Conservation (phyloP, 2,113 vertebrate genomes). For the Arvicanthis niloticus region DNA sequence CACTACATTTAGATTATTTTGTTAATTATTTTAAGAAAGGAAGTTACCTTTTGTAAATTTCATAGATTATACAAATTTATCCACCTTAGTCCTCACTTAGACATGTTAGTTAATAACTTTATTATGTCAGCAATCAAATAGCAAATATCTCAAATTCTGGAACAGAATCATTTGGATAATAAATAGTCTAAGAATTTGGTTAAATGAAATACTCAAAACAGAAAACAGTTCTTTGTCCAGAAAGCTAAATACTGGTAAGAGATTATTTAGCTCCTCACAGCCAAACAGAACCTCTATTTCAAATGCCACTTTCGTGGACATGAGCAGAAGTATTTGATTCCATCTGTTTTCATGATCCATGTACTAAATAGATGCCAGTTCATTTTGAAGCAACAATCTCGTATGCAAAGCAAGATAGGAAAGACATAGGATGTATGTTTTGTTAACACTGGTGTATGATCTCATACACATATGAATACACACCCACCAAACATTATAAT, state of each 20-base stretch:
- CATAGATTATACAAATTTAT: not conserved
- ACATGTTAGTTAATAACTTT: slow-evolving; percentile 36
- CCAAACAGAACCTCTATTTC: not conserved
- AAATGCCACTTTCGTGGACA: not conserved
- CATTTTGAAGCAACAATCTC: slow-evolving; percentile 5
- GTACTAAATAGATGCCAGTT: slow-evolving; percentile 19
- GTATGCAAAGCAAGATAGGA: slow-evolving; percentile 18
- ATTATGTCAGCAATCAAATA: slow-evolving; percentile 17
- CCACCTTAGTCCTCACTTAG: not conserved
- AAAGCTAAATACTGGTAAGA: not conserved
- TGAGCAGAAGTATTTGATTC: not conserved
- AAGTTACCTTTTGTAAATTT: not conserved
- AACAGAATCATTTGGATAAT: slow-evolving; percentile 25
- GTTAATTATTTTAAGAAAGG: slow-evolving; percentile 47
- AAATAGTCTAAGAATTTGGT: slow-evolving; percentile 10
- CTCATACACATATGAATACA: not conserved
- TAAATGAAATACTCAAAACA: slow-evolving; percentile 47
- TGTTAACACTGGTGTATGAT: not conserved
- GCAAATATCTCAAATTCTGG: slow-evolving; percentile 34
- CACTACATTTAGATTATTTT: slow-evolving; percentile 9
- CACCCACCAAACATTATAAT: not conserved
- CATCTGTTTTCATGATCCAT: slow-evolving; percentile 20
- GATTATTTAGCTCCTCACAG: not conserved
- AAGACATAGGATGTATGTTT: not conserved
- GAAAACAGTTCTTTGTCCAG: not conserved